Conservation (phyloP, 2,113 vertebrate species). For the Psephotus haematonotus region DNA sequence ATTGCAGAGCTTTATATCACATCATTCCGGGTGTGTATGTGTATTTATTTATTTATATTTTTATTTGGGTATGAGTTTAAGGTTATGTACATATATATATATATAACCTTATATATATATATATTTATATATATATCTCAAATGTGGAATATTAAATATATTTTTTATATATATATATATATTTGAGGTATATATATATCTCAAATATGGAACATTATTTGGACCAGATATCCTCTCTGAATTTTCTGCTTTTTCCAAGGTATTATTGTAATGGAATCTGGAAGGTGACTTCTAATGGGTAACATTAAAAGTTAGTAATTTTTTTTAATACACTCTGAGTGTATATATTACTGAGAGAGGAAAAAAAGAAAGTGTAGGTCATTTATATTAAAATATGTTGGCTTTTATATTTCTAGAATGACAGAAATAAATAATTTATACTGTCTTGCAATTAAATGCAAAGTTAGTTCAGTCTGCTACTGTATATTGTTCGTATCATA, state of each 20-base stretch:
- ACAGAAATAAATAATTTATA: neutral
- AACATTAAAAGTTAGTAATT: neutral
- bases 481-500: neutral
- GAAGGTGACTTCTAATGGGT: neutral
- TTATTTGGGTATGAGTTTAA: neutral
- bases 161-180: no score
- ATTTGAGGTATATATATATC: no score
- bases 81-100: neutral
- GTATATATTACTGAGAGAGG: neutral
- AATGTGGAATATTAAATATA: no score
- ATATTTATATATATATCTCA: no score
- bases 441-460: neutral
- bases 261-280: neutral
- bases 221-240: neutral
- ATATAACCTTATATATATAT: no score
- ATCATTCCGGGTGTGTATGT: rapidly evolving
- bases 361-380: neutral
- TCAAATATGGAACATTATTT: neutral
- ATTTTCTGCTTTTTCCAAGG: neutral
- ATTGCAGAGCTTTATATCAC: neutral
- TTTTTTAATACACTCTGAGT: neutral
- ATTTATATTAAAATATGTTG: neutral
- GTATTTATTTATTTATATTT: neutral
- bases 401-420: neutral
- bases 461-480: neutral